Evolutionary conservation across 2,113 vertebrate species (phyloP), one percentile per base, ranked within the genome.

Genomic region (Hoplias malabaricus): DNA sequence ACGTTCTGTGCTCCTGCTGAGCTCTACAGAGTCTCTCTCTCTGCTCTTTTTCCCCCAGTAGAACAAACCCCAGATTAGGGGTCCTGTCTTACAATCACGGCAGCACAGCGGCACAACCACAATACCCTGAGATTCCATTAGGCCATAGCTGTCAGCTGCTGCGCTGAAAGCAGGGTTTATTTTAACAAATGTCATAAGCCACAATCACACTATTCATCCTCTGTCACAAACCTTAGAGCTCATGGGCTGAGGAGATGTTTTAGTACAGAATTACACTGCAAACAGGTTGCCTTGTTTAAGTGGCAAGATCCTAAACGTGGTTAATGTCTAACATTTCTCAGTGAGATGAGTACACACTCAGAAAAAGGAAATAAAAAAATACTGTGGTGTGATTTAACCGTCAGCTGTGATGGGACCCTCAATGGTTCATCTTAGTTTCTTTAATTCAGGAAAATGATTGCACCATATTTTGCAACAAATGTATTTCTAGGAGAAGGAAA

Each of bases 61-160:
- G 75, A 69, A 25, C 78, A 80, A 40, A 79, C 77, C 81, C 66
- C 75, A 79, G 31, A 53, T 34, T 43, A 43, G 59, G 46, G 67
- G 31, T 69, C 25, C 62, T 48, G 53, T 83, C 62, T 76, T 77
- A 40, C 79, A 82, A 84, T 70, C 9, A 71, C 69, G 75, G 75
- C 69, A 61, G 69, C 69, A 54, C 29, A 13, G 75, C 69, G 56
- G 69, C 69, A 54, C 29, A 13, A 86, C 84, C 83, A n/a, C 84
- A 89, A 82, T 78, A 82, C 81, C 82, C 82, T 70, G 67, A 42
- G 69, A 77, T 80, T 82, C 80, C 75, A 73, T 50, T 82, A 65
- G 0, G 8, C 69, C 54, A 80, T 79, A 83, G 57, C 85, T 84
- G 69, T 85, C 81, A 80, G 81, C 84, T 83, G 62, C 59, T 83